Percentiles rank a stretch among this genome's conserved stretches.
Evolutionary conservation across 2,888 invertebrate species (phyloP).

Genomic region (Drosophila niveifrons): DNA sequence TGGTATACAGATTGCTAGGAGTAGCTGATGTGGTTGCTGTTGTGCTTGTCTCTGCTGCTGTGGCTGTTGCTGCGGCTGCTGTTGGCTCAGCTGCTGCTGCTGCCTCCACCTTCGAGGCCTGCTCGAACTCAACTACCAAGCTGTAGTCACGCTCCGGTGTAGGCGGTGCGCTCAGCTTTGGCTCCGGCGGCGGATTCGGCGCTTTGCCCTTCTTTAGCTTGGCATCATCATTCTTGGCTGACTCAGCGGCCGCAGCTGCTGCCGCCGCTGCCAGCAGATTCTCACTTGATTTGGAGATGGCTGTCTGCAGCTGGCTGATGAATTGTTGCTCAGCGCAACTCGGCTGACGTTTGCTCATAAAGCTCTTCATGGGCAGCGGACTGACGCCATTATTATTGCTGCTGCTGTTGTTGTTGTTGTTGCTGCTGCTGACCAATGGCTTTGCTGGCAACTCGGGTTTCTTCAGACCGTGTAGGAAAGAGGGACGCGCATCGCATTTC

Average conservation of each 20-base stretch:
- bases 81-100: conserved; percentile 19
- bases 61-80: conserved; percentile 27
- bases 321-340: conserved; percentile 86
- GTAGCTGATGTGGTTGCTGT: conserved; percentile 21
- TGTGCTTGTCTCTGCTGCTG: conserved; percentile 47
- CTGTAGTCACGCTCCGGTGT: conserved; percentile 84
- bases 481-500: conserved; percentile 87
- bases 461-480: conserved; percentile 90
- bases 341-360: conserved; percentile 87
- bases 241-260: conserved; percentile 53
- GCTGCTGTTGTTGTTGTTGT: conserved; percentile 9
- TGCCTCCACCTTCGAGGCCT: conserved; percentile 54
- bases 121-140: conserved; percentile 76
- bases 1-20: conserved; percentile 62
- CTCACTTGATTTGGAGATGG: conserved; percentile 83
- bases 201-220: conserved; percentile 90
- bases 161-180: conserved; percentile 81
- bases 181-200: conserved; percentile 88
- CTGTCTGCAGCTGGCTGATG: conserved; percentile 87
- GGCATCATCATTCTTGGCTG: conserved; percentile 73
- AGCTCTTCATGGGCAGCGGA: conserved; percentile 86
- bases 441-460: conserved; percentile 91
- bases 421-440: conserved; percentile 85
- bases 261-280: conserved; percentile 66
- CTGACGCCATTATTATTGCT: conserved; percentile 28